Evolutionary conservation across 2,113 vertebrate species (phyloP).

Genomic region (Ptilonorhynchus violaceus): DNA sequence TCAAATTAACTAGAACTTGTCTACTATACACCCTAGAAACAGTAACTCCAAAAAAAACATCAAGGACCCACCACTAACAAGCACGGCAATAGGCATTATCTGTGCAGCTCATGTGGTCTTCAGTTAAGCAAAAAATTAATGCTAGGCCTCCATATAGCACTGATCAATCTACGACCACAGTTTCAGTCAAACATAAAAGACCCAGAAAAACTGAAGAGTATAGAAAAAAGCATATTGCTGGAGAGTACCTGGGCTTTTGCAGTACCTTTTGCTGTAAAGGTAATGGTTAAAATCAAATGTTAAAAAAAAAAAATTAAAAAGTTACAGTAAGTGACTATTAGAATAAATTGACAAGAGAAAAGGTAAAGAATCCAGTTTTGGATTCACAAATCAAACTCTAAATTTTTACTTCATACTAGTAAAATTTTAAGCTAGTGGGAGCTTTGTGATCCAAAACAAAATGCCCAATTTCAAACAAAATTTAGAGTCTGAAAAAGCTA

Average conservation of each 20-base stretch:
- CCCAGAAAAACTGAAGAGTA: fast-evolving
- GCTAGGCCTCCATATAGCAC: neutral
- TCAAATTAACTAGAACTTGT: neutral
- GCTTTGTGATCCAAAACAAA: neutral
- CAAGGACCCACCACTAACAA: neutral
- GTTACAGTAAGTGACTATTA: neutral
- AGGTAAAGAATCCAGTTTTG: neutral
- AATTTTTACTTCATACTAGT: neutral
- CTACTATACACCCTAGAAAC: neutral
- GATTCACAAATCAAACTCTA: neutral
- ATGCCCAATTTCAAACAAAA: neutral
- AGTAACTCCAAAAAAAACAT: neutral
- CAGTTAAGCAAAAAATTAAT: neutral
- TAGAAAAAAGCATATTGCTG: neutral
- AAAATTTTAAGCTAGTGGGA: neutral
- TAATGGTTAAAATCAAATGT: neutral
- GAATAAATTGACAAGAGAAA: neutral
- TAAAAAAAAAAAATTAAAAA: neutral
- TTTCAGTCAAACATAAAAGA: neutral
- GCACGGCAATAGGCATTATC: neutral
- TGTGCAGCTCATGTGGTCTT: neutral
- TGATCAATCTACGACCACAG: fast-evolving
- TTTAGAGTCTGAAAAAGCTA: neutral
- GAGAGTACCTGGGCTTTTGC: neutral
- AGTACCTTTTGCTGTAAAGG: neutral